Conservation (phyloP, 2,797 vertebrate genomes). For the Oryzias dopingdopingensis region DNA sequence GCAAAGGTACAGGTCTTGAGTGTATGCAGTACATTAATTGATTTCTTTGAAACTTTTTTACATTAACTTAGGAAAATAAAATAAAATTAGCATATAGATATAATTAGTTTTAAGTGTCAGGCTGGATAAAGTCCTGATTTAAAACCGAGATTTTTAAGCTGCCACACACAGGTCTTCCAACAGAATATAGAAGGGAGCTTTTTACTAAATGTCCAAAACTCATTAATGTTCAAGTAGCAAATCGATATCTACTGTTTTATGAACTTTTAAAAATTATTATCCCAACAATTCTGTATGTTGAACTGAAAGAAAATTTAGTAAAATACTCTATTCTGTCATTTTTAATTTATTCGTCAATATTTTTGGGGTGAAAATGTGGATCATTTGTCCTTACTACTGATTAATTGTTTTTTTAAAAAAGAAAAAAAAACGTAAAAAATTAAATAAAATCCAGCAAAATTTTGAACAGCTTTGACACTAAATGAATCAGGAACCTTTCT, state of each 20-base stretch:
- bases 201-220: slow-evolving; percentile 30
- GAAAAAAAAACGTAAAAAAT: neutral
- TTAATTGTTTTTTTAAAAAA: neutral
- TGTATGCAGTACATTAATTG: slow-evolving; percentile 37
- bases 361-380: slow-evolving; percentile 20
- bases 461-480: no score
- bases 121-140: slow-evolving; percentile 22
- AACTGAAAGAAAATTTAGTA: slow-evolving; percentile 22
- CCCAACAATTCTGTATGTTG: slow-evolving; percentile 14
- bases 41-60: slow-evolving; percentile 14
- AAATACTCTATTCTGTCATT: slow-evolving; percentile 20
- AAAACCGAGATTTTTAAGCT: slow-evolving; percentile 18
- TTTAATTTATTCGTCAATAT: slow-evolving; percentile 31
- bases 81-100: neutral
- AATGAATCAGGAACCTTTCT: no score
- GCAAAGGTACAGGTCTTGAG: slow-evolving; percentile 32
- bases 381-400: slow-evolving; percentile 20
- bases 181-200: slow-evolving; percentile 28
- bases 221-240: slow-evolving; percentile 18
- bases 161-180: slow-evolving; percentile 65
- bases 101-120: slow-evolving; percentile 14
- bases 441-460: no score
- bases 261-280: slow-evolving; percentile 24
- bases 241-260: slow-evolving; percentile 18
- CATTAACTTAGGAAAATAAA: neutral